phyloP scores from a whole-genome alignment of 2,888 invertebrate species.

The Yponomeuta evonymella region DNA sequence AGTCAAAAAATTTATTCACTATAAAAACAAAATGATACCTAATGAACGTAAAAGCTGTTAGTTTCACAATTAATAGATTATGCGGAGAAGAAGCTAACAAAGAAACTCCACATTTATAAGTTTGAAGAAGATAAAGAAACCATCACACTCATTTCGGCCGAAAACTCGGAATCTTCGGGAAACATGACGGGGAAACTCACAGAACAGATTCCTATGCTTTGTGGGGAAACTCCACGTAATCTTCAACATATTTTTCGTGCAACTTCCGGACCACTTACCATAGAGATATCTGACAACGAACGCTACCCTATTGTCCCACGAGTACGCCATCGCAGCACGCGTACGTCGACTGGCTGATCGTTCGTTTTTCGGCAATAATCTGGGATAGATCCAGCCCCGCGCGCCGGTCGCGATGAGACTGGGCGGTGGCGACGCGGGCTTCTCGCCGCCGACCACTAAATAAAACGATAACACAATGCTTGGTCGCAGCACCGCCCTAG shows the following conservation, averaged over 20 bases:
- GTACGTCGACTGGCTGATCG: background rate
- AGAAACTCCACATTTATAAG: too few relatives aligned
- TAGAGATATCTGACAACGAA: slow-evolving; percentile 89
- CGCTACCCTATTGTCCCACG: slow-evolving; percentile 89
- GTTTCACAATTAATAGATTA: too few relatives aligned
- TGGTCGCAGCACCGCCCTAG: background rate
- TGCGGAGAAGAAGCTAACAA: too few relatives aligned
- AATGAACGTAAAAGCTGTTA: too few relatives aligned
- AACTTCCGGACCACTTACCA: slow-evolving; percentile 76
- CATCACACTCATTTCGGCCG: background rate
- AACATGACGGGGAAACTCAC: background rate
- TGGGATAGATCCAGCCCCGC: slow-evolving; percentile 27
- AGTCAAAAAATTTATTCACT: too few relatives aligned
- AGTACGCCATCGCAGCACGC: slow-evolving; percentile 79
- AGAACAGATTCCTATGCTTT: too few relatives aligned
- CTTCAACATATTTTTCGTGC: background rate
- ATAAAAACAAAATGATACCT: too few relatives aligned
- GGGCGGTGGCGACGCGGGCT: slow-evolving; percentile 24
- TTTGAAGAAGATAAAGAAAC: background rate
- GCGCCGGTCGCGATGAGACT: slow-evolving; percentile 45
- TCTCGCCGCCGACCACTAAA: background rate
- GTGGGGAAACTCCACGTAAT: background rate
- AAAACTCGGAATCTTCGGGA: background rate
- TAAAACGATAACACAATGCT: slow-evolving; percentile 5
- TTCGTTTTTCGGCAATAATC: background rate